Percentiles rank a stretch among this genome's conserved stretches.
Evolutionary conservation across 2,113 vertebrate genomes (phyloP).

Genomic region (Todiramphus saurophagus): DNA sequence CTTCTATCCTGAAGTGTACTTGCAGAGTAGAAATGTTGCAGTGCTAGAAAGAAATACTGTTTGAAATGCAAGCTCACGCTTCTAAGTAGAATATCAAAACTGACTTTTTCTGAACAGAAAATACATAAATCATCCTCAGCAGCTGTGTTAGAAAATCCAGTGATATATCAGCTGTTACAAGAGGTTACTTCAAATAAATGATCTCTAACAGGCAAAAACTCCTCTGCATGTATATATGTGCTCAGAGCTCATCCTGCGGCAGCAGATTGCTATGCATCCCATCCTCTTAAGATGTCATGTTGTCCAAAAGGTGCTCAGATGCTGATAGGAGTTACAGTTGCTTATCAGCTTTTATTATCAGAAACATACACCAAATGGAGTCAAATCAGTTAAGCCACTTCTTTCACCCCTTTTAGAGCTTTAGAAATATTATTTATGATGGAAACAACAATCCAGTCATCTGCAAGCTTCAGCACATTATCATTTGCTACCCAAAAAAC

Average conservation of each 20-base stretch:
- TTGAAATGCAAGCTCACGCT: neutral
- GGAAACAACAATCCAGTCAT: neutral
- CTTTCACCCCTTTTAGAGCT: neutral
- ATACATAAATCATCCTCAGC: neutral
- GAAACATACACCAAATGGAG: neutral
- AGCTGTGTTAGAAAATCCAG: neutral
- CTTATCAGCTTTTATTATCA: neutral
- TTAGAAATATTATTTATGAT: neutral
- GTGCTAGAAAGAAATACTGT: neutral
- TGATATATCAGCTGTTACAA: neutral
- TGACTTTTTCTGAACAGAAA: neutral
- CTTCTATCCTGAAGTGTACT: neutral
- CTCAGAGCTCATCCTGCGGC: neutral
- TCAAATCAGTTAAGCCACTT: neutral
- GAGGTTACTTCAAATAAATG: neutral
- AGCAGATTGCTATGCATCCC: neutral
- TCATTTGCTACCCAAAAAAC: neutral
- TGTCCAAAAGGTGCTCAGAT: neutral
- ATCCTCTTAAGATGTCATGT: rapidly evolving
- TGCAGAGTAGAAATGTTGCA: neutral
- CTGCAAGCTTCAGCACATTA: neutral
- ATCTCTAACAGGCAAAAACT: neutral
- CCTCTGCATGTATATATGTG: neutral
- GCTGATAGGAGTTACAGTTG: neutral
- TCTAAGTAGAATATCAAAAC: neutral